Evolutionary conservation across 23 tunicate genomes (phyloP).

Genomic region (Styela clava): DNA sequence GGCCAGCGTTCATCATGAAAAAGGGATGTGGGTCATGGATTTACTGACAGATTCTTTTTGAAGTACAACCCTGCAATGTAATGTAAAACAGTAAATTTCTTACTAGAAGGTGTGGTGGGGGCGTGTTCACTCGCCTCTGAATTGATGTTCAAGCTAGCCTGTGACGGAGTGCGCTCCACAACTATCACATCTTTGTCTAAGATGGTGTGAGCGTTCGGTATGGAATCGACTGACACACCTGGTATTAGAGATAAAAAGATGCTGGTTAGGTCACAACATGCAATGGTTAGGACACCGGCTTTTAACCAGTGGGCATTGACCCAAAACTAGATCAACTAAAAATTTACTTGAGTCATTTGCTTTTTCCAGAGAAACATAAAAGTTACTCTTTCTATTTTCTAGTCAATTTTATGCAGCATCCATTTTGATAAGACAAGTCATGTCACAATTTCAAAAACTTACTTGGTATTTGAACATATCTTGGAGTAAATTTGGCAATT

Average conservation of each 20-base stretch:
- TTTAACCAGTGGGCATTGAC: no score
- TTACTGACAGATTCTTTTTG: not conserved
- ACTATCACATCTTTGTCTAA: conserved; percentile 17
- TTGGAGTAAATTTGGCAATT: no score
- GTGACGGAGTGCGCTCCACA: conserved; percentile 22
- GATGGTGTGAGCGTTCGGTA: conserved; percentile 14
- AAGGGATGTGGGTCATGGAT: not conserved
- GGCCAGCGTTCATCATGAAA: not conserved
- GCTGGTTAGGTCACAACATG: no score
- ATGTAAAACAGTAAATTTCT: not conserved
- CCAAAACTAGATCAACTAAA: no score
- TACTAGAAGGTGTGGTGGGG: not conserved
- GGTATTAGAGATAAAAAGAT: not conserved
- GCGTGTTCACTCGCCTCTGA: conserved; percentile 3
- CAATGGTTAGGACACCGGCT: no score
- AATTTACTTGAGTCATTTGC: no score
- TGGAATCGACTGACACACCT: conserved; percentile 30
- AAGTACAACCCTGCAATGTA: not conserved
- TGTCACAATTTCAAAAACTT: no score
- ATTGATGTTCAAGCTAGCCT: conserved; percentile 7
- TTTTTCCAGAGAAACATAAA: no score
- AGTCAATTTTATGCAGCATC: no score
- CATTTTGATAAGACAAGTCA: no score
- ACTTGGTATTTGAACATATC: no score
- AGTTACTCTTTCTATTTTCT: no score